Conservation (phyloP, 2,888 invertebrate genomes). For the Lithodes maja region DNA sequence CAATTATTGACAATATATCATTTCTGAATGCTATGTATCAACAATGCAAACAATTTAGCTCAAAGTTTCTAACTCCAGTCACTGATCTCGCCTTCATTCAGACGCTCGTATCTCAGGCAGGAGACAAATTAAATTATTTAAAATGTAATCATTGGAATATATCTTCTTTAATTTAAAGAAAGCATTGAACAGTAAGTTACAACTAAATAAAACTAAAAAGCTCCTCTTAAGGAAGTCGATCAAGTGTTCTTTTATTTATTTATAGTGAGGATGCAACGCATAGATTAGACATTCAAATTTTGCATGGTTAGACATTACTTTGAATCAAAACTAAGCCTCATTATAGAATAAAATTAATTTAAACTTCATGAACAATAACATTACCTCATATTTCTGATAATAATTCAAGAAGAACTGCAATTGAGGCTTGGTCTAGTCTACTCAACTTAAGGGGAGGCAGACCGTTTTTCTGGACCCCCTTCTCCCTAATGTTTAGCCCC, state of each 20-base stretch:
- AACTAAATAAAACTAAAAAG: background rate
- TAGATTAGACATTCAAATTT: background rate
- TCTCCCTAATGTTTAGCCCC: too few relatives aligned
- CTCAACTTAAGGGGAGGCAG: too few relatives aligned
- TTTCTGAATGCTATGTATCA: background rate
- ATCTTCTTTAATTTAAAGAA: background rate
- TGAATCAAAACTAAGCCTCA: slow-evolving; percentile 1
- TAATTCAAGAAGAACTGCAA: too few relatives aligned
- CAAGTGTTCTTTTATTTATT: background rate
- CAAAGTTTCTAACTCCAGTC: background rate
- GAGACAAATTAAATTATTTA: background rate
- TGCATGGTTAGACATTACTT: background rate
- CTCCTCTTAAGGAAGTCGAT: background rate
- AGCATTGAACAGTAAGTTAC: background rate
- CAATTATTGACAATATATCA: background rate
- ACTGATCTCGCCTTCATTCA: background rate
- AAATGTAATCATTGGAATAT: background rate
- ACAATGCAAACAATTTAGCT: background rate
- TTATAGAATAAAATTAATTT: background rate
- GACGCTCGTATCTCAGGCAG: background rate
- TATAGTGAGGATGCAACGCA: background rate
- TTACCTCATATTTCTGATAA: too few relatives aligned
- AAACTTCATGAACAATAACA: too few relatives aligned
- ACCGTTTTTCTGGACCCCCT: too few relatives aligned
- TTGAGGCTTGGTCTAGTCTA: too few relatives aligned